phyloP scores from a whole-genome alignment of 2,888 invertebrate species.

The Holacanthella duospinosa region DNA sequence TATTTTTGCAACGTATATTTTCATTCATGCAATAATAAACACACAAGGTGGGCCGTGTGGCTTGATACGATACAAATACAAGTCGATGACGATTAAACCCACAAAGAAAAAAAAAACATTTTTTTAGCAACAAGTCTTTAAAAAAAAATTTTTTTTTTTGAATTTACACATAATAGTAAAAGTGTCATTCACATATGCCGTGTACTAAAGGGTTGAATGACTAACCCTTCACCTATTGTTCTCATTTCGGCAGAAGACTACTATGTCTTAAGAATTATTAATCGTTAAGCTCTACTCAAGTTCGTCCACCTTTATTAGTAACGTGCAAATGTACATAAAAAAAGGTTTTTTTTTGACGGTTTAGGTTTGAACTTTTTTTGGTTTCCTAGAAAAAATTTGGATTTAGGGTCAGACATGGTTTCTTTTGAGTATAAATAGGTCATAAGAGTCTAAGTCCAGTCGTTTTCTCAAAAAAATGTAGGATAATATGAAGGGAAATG shows the following conservation, averaged over 20 bases:
- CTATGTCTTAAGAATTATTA: not conserved
- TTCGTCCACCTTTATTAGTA: too few relatives aligned
- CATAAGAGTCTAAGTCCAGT: too few relatives aligned
- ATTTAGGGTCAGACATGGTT: too few relatives aligned
- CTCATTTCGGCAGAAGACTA: not conserved
- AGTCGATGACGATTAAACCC: not conserved
- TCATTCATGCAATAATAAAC: not conserved
- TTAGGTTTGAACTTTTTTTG: too few relatives aligned
- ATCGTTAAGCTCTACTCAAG: not conserved
- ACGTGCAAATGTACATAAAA: too few relatives aligned
- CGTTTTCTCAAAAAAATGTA: too few relatives aligned
- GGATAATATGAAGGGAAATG: too few relatives aligned
- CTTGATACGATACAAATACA: not conserved
- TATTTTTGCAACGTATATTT: not conserved
- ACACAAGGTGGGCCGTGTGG: too few relatives aligned
- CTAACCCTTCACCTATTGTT: not conserved
- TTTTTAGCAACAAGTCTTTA: not conserved
- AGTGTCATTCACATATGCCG: not conserved
- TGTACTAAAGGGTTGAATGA: not conserved
- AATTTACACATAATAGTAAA: too few relatives aligned
- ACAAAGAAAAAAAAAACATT: not conserved
- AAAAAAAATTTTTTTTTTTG: not conserved
- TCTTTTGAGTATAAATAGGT: too few relatives aligned
- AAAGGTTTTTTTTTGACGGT: too few relatives aligned
- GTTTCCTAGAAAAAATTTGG: too few relatives aligned